Evolutionary conservation across 2,888 invertebrate species (phyloP).

Genomic region (Coremacera marginata): DNA sequence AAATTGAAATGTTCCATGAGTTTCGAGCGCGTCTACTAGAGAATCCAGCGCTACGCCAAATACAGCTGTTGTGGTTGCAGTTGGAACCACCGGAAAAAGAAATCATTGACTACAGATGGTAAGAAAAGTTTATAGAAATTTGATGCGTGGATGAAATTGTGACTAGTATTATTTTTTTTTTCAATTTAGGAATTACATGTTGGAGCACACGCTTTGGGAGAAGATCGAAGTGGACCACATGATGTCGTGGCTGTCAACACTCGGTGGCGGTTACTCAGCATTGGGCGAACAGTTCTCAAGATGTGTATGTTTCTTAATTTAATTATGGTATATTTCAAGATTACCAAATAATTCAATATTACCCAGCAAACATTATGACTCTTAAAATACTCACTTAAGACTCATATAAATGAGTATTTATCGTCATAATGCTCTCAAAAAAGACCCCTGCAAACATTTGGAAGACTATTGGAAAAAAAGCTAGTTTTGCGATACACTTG

Average conservation of each 20-base stretch:
- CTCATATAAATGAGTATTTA: no score
- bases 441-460: no score
- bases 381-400: no score
- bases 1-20: constrained; percentile 54
- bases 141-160: neutral
- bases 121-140: constrained; percentile 55
- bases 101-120: constrained; percentile 80
- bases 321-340: neutral
- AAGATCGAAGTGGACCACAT: constrained; percentile 84
- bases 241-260: constrained; percentile 94
- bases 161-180: neutral
- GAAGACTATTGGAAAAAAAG: no score
- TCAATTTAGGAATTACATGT: constrained; percentile 71
- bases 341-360: no score
- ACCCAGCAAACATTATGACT: no score
- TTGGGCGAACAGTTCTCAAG: constrained; percentile 87
- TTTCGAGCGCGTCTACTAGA: constrained; percentile 49
- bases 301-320: constrained; percentile 74
- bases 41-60: constrained; percentile 45
- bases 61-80: constrained; percentile 67
- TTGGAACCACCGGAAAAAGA: constrained; percentile 74
- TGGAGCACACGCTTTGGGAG: constrained; percentile 72
- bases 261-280: constrained; percentile 96
- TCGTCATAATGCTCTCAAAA: no score
- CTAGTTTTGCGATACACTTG: no score